These are phyloP conservation scores for Conops quadrifasciatus DNA, from an alignment of 2,888 invertebrate species.

Conservation along the genomic window DNA sequence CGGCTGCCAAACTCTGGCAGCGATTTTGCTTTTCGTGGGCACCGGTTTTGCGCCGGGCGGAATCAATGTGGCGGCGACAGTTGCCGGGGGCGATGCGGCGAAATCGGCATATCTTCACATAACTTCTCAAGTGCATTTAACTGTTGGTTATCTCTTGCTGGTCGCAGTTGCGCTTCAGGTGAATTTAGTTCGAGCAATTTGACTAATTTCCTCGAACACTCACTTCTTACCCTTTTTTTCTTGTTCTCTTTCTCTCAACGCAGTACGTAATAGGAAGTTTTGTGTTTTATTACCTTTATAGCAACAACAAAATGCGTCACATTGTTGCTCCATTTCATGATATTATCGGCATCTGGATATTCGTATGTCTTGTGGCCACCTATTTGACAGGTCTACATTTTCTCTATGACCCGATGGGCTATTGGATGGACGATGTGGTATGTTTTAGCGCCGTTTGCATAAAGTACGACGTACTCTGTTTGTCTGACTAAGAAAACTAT, in stretches of 20 bases:
- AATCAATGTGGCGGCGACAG: no score
- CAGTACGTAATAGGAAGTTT: not conserved
- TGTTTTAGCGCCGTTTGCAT: not conserved
- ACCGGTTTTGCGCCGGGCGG: not conserved
- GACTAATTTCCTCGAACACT: no score
- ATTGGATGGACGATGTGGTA: not conserved
- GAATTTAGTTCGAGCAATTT: no score
- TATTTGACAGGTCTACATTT: constrained; percentile 7
- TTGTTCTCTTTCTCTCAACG: not conserved
- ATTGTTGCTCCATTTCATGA: constrained; percentile 14
- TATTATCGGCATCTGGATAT: constrained; percentile 9
- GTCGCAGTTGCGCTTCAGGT: not conserved
- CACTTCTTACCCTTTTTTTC: not conserved
- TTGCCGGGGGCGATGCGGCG: no score
- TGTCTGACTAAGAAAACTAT: no score
- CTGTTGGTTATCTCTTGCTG: constrained; percentile 13
- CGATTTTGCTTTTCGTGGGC: not conserved
- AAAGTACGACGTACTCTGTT: no score
- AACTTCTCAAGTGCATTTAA: not conserved
- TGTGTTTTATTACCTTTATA: not conserved
- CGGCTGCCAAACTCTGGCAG: not conserved
- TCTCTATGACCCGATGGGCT: not conserved
- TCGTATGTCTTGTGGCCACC: not conserved
- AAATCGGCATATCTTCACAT: not conserved
- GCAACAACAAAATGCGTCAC: not conserved